Conservation (phyloP, 2,113 vertebrate species). For the Podarcis raffonei region DNA sequence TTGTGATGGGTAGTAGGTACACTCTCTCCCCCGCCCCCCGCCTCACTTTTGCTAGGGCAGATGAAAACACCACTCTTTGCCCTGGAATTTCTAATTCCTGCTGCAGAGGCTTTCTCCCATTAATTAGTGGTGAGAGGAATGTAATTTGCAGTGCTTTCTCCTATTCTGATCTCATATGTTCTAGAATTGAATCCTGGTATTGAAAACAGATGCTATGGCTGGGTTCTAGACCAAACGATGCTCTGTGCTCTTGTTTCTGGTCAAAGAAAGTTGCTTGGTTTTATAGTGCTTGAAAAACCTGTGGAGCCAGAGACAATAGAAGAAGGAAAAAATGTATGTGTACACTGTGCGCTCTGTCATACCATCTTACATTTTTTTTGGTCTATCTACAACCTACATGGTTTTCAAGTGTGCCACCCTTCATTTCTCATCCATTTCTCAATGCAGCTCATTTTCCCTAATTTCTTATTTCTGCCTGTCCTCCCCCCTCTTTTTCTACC, state of each 20-base stretch:
- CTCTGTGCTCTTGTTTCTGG: neutral
- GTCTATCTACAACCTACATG: neutral
- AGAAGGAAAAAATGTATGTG: neutral
- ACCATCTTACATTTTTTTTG: neutral
- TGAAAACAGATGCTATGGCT: neutral
- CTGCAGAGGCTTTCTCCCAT: neutral
- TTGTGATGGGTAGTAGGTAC: no score
- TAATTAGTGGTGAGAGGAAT: neutral
- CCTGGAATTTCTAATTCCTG: neutral
- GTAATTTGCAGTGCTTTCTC: neutral
- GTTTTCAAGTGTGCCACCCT: neutral
- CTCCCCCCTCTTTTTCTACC: slow-evolving; percentile 11
- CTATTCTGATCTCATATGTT: neutral
- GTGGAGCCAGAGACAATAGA: neutral
- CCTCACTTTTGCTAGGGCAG: no score
- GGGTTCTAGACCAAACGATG: neutral
- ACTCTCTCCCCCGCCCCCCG: neutral
- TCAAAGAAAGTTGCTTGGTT: neutral
- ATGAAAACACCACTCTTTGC: neutral
- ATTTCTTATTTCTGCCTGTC: slow-evolving; percentile 27
- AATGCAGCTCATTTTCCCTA: neutral
- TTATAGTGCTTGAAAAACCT: neutral
- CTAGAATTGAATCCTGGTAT: neutral
- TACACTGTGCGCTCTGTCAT: neutral
- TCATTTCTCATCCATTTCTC: neutral